These are phyloP conservation scores for Pandion haliaetus DNA, from an alignment of 2,113 vertebrate species.

Conservation along the genomic window DNA sequence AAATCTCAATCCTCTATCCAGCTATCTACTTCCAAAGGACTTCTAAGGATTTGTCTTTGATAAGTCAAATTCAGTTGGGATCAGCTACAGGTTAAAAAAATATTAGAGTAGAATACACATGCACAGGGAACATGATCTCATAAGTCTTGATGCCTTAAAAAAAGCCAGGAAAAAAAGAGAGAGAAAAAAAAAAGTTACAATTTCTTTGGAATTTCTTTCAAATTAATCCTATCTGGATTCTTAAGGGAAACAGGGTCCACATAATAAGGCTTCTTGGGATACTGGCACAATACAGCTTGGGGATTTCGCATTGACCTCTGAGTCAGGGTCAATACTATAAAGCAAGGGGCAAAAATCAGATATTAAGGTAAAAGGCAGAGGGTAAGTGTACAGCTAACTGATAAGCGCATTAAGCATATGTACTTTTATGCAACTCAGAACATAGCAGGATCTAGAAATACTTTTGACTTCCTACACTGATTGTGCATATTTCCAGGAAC, in stretches of 20 bases:
- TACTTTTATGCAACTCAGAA: background rate
- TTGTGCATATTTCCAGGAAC: background rate
- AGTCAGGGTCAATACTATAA: background rate
- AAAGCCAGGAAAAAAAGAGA: background rate
- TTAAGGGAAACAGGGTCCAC: background rate
- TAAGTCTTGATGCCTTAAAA: background rate
- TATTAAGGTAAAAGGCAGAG: background rate
- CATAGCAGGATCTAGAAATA: background rate
- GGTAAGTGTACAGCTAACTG: background rate
- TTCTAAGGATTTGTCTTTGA: background rate
- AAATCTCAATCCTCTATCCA: background rate
- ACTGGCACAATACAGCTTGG: background rate
- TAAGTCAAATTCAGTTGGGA: background rate
- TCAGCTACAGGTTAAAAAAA: background rate
- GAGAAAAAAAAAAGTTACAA: accelerated
- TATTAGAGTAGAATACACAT: background rate
- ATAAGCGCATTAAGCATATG: background rate
- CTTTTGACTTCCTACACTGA: background rate
- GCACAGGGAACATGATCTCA: background rate
- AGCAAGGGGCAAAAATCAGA: background rate
- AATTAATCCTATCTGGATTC: background rate
- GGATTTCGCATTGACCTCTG: background rate
- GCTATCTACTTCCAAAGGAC: background rate
- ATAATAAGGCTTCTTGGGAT: background rate
- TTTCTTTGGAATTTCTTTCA: background rate